A percentile compares a stretch with the other conserved stretches of the same genome.
Evolutionary conservation across 2,888 invertebrate genomes (phyloP).

Genomic region (Autographa pulchrina): DNA sequence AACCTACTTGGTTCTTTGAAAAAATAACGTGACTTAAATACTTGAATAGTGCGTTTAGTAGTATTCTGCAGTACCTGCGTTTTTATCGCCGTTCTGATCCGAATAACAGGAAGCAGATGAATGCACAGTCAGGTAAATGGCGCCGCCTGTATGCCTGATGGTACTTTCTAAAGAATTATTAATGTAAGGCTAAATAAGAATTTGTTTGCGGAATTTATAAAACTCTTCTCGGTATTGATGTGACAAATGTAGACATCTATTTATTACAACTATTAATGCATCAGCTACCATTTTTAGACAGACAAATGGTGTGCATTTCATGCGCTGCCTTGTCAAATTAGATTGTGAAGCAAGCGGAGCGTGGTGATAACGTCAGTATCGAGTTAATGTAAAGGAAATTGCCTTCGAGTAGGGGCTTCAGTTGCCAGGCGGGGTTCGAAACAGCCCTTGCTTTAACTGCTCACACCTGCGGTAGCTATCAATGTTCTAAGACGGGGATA

Average conservation of each 20-base stretch:
- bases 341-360: slow-evolving; percentile 63
- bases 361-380: slow-evolving; percentile 62
- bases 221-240: too few species aligned
- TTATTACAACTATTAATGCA: background rate
- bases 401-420: slow-evolving; percentile 59
- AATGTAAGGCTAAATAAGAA: background rate
- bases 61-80: slow-evolving; percentile 69
- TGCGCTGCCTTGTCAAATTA: slow-evolving; percentile 66
- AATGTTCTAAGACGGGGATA: slow-evolving; percentile 39
- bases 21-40: slow-evolving; percentile 61
- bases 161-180: slow-evolving; percentile 46
- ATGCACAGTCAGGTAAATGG: slow-evolving; percentile 66
- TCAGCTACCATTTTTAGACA: slow-evolving; percentile 13
- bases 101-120: slow-evolving; percentile 72
- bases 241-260: too few species aligned
- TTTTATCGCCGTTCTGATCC: slow-evolving; percentile 60
- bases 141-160: slow-evolving; percentile 53
- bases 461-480: slow-evolving; percentile 62
- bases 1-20: slow-evolving; percentile 63
- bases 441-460: slow-evolving; percentile 51
- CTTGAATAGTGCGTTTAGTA: slow-evolving; percentile 61
- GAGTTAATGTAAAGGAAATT: slow-evolving; percentile 66
- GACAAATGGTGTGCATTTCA: slow-evolving; percentile 53
- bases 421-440: slow-evolving; percentile 50
- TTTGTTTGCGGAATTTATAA: too few species aligned